These are phyloP conservation scores for Panopea generosa DNA, from an alignment of 2,888 invertebrate genomes.

Conservation along the genomic window DNA sequence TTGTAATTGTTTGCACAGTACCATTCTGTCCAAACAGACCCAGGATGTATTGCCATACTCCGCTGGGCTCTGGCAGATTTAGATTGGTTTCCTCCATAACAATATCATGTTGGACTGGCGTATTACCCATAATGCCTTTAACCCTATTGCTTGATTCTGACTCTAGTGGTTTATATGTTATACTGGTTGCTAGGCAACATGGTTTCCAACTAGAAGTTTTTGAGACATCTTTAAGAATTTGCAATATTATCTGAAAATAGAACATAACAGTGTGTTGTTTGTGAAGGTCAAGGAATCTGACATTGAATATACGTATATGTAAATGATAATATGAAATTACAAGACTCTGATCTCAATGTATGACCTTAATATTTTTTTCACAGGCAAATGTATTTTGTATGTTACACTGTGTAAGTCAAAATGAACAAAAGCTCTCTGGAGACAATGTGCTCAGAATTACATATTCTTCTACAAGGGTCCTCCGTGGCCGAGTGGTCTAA, in stretches of 20 bases:
- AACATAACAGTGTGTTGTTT: too few species aligned
- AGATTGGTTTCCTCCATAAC: conserved; percentile 68
- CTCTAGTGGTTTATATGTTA: conserved; percentile 49
- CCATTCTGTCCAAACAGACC: conserved; percentile 21
- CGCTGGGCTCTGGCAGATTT: conserved; percentile 23
- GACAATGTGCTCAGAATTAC: too few species aligned
- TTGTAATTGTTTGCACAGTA: conserved; percentile 59
- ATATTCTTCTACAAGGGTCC: too few species aligned
- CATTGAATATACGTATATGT: too few species aligned
- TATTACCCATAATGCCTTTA: conserved; percentile 33
- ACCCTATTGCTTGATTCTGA: conserved; percentile 32
- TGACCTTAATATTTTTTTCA: too few species aligned
- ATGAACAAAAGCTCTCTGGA: too few species aligned
- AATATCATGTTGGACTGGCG: conserved; percentile 71
- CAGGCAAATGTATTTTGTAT: too few species aligned
- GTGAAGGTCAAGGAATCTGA: too few species aligned
- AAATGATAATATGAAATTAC: too few species aligned
- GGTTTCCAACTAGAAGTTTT: conserved; percentile 77
- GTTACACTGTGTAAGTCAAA: too few species aligned
- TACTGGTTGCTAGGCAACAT: conserved; percentile 68
- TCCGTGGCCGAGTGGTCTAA: too few species aligned
- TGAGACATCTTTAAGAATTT: conserved; percentile 74
- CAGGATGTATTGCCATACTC: conserved; percentile 25
- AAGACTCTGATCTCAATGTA: too few species aligned
- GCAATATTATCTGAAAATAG: conserved; percentile 65